phyloP scores from a whole-genome alignment of 1,140 invertebrate genomes.

The Globodera ellingtonae region DNA sequence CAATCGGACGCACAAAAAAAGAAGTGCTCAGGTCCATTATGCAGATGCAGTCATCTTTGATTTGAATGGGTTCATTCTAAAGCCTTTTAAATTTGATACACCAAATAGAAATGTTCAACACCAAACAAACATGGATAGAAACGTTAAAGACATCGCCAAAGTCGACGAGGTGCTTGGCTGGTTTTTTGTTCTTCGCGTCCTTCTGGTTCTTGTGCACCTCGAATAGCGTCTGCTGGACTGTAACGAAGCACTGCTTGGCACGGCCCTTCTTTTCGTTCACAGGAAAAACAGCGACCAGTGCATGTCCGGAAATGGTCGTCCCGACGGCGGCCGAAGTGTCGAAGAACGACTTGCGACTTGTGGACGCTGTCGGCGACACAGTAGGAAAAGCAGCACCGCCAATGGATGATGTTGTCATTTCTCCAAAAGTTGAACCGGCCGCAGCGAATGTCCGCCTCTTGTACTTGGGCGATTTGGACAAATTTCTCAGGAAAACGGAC shows the following conservation, averaged over 20 bases:
- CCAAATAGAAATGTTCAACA: constrained; percentile 4
- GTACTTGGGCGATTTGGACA: neutral
- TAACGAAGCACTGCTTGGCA: constrained; percentile 19
- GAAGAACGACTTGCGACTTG: constrained; percentile 29
- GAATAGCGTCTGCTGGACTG: constrained; percentile 30
- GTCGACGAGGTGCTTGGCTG: constrained; percentile 32
- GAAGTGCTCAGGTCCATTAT: constrained; percentile 31
- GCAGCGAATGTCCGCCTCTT: neutral
- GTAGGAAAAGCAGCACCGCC: constrained; percentile 27
- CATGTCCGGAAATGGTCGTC: constrained; percentile 17
- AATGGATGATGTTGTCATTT: constrained; percentile 5
- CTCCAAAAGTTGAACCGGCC: neutral
- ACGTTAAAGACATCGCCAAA: constrained; percentile 34
- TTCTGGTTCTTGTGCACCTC: constrained; percentile 39
- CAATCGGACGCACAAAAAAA: constrained; percentile 33
- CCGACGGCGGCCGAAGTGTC: constrained; percentile 8
- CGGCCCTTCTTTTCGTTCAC: constrained; percentile 28
- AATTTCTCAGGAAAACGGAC: constrained; percentile 3
- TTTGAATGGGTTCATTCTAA: constrained; percentile 36
- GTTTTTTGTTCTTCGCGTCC: constrained; percentile 25
- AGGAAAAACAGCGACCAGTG: constrained; percentile 33
- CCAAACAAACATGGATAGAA: constrained; percentile 21
- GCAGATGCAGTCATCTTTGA: constrained; percentile 36
- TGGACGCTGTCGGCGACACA: constrained; percentile 26
- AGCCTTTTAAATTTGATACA: neutral